phyloP scores from a whole-genome alignment of 2,888 invertebrate genomes.

The Piscicola geometra region DNA sequence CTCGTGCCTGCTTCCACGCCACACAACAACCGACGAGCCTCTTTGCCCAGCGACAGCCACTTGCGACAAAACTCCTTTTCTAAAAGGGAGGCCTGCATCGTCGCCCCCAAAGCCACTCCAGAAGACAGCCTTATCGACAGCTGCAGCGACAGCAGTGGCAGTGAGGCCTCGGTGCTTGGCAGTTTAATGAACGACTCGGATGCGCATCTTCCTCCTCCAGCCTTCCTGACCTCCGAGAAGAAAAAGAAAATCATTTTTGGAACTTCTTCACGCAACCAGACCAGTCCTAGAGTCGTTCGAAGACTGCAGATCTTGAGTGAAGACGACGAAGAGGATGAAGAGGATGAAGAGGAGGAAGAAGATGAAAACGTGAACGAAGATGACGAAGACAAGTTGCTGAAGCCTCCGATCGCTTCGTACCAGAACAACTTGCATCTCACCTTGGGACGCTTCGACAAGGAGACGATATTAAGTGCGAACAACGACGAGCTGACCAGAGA shows the following conservation, averaged over 20 bases:
- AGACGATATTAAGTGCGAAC: neutral
- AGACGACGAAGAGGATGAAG: slow-evolving; percentile 30
- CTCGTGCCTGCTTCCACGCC: slow-evolving; percentile 16
- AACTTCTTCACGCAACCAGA: slow-evolving; percentile 21
- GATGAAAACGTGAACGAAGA: neutral
- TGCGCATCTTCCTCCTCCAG: slow-evolving; percentile 20
- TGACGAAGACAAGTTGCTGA: neutral
- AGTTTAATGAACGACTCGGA: neutral
- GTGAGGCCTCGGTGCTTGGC: slow-evolving; percentile 4
- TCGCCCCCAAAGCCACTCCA: slow-evolving; percentile 43
- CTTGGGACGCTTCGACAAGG: neutral
- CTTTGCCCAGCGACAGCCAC: neutral
- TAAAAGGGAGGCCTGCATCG: slow-evolving; percentile 8
- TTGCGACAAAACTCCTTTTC: neutral
- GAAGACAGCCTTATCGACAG: slow-evolving; percentile 43
- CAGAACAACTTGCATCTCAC: neutral
- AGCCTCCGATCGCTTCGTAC: neutral
- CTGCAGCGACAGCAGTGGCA: slow-evolving; percentile 28
- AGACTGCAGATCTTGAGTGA: slow-evolving; percentile 31
- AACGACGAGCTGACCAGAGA: slow-evolving; percentile 27
- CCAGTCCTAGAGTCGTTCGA: slow-evolving; percentile 11
- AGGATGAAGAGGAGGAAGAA: slow-evolving; percentile 21
- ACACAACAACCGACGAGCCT: neutral
- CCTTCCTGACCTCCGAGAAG: slow-evolving; percentile 2
- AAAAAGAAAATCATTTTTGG: neutral